Conservation (phyloP, 1,140 invertebrate genomes). For the Eubasilissa regina region DNA sequence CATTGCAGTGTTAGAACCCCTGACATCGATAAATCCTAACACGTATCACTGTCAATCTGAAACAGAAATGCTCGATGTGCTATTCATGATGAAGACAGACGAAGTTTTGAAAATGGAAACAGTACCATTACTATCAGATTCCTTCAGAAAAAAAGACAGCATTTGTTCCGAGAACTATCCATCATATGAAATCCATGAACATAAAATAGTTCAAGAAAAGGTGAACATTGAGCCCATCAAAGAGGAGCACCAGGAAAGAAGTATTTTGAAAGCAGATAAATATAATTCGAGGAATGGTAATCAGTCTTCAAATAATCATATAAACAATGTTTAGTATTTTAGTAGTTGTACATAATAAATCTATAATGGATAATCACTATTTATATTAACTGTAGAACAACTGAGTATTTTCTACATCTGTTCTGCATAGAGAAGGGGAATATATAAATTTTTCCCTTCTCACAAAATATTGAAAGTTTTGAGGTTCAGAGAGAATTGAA, state of each 20-base stretch:
- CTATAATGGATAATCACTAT: not conserved
- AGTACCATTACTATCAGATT: conserved; percentile 54
- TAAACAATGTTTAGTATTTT: not conserved
- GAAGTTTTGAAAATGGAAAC: conserved; percentile 54
- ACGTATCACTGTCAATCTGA: conserved; percentile 54
- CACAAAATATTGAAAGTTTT: too few relatives aligned
- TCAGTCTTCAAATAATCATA: not conserved
- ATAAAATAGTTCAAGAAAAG: conserved; percentile 36
- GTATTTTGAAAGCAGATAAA: not conserved
- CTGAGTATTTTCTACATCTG: too few relatives aligned
- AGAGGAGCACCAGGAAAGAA: conserved; percentile 37
- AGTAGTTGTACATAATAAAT: not conserved
- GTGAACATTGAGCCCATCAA: conserved; percentile 39
- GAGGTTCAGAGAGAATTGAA: too few relatives aligned
- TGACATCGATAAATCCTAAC: conserved; percentile 56
- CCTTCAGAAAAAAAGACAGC: conserved; percentile 56
- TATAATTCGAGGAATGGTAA: conserved; percentile 17
- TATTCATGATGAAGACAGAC: conserved; percentile 56
- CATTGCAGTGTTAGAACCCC: conserved; percentile 59
- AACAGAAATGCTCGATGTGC: conserved; percentile 57
- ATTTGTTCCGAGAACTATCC: conserved; percentile 47
- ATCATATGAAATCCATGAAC: conserved; percentile 19
- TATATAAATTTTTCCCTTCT: too few relatives aligned
- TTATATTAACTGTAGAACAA: too few relatives aligned
- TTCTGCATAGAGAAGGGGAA: too few relatives aligned